A percentile compares a stretch with the other conserved stretches of the same genome.
These are phyloP conservation scores for Ophiodon elongatus DNA, from an alignment of 2,113 vertebrate genomes.

Conservation along the genomic window DNA sequence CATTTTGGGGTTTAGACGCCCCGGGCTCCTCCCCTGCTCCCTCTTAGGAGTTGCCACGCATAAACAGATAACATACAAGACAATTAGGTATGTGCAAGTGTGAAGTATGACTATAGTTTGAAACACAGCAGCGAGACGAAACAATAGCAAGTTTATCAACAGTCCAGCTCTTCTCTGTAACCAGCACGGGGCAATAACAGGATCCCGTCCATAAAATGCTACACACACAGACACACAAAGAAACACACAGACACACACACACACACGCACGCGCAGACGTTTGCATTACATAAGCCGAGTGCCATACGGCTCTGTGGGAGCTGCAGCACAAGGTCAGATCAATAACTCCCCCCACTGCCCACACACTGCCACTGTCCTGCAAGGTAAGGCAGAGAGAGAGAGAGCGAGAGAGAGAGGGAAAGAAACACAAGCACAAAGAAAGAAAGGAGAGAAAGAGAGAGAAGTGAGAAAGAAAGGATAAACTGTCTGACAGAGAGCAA, in stretches of 20 bases:
- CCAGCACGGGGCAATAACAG: slow-evolving; percentile 20
- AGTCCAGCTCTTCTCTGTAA: slow-evolving; percentile 6
- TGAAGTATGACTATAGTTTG: not conserved
- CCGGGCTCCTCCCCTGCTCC: slow-evolving; percentile 34
- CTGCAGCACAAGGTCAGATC: slow-evolving; percentile 60
- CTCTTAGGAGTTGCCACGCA: slow-evolving; percentile 35
- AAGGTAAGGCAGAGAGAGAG: slow-evolving; percentile 5
- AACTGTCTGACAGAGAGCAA: slow-evolving; percentile 2
- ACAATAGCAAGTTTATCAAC: slow-evolving; percentile 8
- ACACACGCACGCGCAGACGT: slow-evolving; percentile 31
- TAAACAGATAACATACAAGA: slow-evolving; percentile 34
- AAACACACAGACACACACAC: slow-evolving; percentile 7
- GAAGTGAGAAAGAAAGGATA: not conserved
- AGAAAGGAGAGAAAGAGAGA: not conserved
- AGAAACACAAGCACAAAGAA: not conserved
- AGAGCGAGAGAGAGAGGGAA: not conserved
- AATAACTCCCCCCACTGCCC: slow-evolving; percentile 54
- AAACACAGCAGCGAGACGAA: slow-evolving; percentile 4
- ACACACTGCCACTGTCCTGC: slow-evolving; percentile 48
- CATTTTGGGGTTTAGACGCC: slow-evolving; percentile 40
- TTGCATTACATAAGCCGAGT: slow-evolving; percentile 51
- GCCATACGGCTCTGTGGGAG: slow-evolving; percentile 53
- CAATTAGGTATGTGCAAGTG: slow-evolving; percentile 10
- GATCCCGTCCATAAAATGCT: slow-evolving; percentile 56
- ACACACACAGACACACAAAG: slow-evolving; percentile 16